A percentile compares a stretch with the other conserved stretches of the same genome.
These are phyloP conservation scores for Drosophila parthenogenetica DNA, from an alignment of 2,888 invertebrate species.

Conservation along the genomic window DNA sequence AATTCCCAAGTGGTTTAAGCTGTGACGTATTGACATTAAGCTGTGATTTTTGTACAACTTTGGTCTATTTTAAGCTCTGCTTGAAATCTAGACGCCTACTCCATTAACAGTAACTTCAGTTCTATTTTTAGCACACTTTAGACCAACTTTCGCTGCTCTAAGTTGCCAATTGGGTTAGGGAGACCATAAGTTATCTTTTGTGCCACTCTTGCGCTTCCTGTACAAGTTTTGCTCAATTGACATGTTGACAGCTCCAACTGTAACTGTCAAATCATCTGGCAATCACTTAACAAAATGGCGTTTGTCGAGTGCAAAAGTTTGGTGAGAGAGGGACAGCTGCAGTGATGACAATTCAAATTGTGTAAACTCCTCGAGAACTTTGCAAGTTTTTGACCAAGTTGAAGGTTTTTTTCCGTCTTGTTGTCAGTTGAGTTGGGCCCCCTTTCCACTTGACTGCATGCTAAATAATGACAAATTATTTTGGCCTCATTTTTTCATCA, in stretches of 20 bases:
- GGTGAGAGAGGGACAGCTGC: slow-evolving; percentile 18
- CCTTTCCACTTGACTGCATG: slow-evolving; percentile 50
- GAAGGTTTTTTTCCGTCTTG: not conserved
- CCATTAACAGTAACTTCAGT: too few species aligned
- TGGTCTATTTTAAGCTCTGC: too few species aligned
- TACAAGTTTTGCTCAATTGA: slow-evolving; percentile 3
- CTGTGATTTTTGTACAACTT: too few species aligned
- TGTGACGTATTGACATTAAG: too few species aligned
- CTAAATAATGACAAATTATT: slow-evolving; percentile 72
- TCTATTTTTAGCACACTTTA: too few species aligned
- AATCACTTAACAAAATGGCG: slow-evolving; percentile 11
- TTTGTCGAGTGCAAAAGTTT: not conserved
- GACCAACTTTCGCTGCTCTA: too few species aligned
- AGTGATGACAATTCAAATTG: slow-evolving; percentile 37
- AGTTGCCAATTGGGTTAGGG: not conserved
- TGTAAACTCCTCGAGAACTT: slow-evolving; percentile 23
- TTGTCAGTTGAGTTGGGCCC: slow-evolving; percentile 17
- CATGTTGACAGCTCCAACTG: slow-evolving; percentile 38
- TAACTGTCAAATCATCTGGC: slow-evolving; percentile 36
- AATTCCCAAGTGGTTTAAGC: too few species aligned
- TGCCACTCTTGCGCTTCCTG: not conserved
- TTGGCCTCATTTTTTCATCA: not conserved
- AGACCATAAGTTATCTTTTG: slow-evolving; percentile 2
- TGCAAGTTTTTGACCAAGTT: slow-evolving; percentile 32
- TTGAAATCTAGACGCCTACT: too few species aligned